Evolutionary conservation across 2,113 vertebrate genomes (phyloP).

Genomic region (Gorilla gorilla): DNA sequence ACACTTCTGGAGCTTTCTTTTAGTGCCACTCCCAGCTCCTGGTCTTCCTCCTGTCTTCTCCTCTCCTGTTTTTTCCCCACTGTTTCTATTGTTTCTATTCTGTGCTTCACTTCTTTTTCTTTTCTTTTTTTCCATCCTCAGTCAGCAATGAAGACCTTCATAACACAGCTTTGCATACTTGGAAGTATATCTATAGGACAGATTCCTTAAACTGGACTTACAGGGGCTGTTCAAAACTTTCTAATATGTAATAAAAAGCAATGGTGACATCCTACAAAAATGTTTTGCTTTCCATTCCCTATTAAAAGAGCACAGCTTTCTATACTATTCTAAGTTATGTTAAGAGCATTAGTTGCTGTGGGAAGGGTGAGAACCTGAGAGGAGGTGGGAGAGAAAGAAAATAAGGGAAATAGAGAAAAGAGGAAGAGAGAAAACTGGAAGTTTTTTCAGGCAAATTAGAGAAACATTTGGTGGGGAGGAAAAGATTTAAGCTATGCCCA

Average conservation of each 20-base stretch:
- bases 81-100: not conserved
- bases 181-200: not conserved
- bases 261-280: not conserved
- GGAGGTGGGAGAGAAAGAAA: not conserved
- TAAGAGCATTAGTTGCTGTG: not conserved
- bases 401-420: not conserved
- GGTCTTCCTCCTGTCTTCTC: not conserved
- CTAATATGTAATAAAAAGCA: not conserved
- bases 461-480: constrained; percentile 68
- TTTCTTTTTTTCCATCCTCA: not conserved
- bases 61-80: not conserved
- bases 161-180: not conserved
- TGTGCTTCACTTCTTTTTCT: not conserved
- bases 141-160: not conserved
- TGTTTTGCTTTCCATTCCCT: not conserved
- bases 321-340: not conserved
- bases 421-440: not conserved
- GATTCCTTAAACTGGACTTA: not conserved
- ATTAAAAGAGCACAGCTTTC: not conserved
- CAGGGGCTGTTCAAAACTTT: not conserved
- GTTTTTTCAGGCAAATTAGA: constrained; percentile 50
- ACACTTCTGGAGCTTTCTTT: not conserved
- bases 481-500: constrained; percentile 65
- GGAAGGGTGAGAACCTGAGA: not conserved
- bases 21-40: rapidly evolving